These are phyloP conservation scores for Octodon degus DNA, from an alignment of 2,113 vertebrate genomes.

Conservation along the genomic window DNA sequence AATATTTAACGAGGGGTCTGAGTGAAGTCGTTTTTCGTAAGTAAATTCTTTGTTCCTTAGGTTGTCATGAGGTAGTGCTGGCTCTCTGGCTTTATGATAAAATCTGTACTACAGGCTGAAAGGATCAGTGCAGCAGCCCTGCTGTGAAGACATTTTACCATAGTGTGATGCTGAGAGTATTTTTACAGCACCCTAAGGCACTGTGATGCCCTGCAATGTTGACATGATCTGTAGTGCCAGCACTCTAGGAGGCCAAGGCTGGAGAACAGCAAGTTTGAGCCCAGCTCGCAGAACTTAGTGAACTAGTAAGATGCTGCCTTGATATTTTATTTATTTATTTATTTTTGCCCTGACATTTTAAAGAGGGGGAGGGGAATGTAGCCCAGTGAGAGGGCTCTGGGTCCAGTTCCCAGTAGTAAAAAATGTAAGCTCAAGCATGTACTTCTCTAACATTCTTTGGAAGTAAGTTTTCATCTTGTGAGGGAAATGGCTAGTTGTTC, in stretches of 20 bases:
- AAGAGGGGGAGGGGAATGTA: not conserved
- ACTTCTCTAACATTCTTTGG: not conserved
- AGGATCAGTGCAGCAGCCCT: not conserved
- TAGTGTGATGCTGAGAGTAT: not conserved
- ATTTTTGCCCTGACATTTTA: not conserved
- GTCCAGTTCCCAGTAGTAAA: not conserved
- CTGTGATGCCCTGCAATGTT: not conserved
- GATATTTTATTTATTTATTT: not conserved
- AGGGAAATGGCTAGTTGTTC: not conserved
- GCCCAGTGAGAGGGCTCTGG: not conserved
- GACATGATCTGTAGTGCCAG: not conserved
- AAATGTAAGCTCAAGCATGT: not conserved
- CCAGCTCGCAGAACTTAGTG: not conserved
- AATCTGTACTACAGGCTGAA: not conserved
- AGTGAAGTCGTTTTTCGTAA: not conserved
- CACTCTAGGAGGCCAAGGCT: not conserved
- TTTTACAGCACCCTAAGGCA: not conserved
- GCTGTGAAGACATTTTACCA: accelerated
- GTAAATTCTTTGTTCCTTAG: not conserved
- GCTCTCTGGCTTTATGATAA: not conserved
- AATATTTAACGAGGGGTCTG: not conserved
- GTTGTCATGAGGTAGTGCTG: not conserved
- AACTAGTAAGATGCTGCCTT: not conserved
- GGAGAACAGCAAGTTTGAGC: not conserved
- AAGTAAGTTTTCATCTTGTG: not conserved